Conservation (phyloP, 2,888 invertebrate genomes). For the Temnothorax ravouxi region DNA sequence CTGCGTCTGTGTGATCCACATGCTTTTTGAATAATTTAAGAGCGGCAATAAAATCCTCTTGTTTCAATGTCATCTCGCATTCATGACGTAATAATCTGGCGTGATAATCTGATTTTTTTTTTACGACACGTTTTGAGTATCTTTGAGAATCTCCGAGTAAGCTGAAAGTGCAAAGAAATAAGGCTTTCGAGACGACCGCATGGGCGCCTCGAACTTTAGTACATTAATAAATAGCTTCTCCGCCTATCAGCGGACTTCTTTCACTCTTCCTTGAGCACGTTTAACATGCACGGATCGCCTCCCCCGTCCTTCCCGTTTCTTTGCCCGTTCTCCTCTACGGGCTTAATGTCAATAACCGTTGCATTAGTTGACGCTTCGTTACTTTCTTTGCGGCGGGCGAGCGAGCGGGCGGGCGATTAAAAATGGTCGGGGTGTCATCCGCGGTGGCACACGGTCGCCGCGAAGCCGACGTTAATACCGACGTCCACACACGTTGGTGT, state of each 20-base stretch:
- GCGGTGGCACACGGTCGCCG: constrained; percentile 47
- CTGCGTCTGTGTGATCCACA: neutral
- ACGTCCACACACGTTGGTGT: constrained; percentile 32
- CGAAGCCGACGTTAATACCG: constrained; percentile 54
- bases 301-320: constrained; percentile 49
- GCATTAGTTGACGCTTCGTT: constrained; percentile 77
- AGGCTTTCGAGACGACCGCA: constrained; percentile 16
- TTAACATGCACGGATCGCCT: constrained; percentile 35
- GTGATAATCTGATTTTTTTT: constrained; percentile 5
- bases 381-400: constrained; percentile 72
- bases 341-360: constrained; percentile 75
- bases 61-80: constrained; percentile 15
- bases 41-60: constrained; percentile 11
- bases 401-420: constrained; percentile 70
- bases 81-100: neutral
- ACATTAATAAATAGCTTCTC: constrained; percentile 51
- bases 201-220: constrained; percentile 38
- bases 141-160: constrained; percentile 31
- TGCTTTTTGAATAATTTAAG: constrained; percentile 31
- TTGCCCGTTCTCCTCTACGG: constrained; percentile 60
- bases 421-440: constrained; percentile 74
- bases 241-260: constrained; percentile 43
- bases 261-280: constrained; percentile 67
- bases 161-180: constrained; percentile 35
- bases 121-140: neutral